These are phyloP conservation scores for Girardinichthys multiradiatus DNA, from an alignment of 2,113 vertebrate species.

Conservation along the genomic window DNA sequence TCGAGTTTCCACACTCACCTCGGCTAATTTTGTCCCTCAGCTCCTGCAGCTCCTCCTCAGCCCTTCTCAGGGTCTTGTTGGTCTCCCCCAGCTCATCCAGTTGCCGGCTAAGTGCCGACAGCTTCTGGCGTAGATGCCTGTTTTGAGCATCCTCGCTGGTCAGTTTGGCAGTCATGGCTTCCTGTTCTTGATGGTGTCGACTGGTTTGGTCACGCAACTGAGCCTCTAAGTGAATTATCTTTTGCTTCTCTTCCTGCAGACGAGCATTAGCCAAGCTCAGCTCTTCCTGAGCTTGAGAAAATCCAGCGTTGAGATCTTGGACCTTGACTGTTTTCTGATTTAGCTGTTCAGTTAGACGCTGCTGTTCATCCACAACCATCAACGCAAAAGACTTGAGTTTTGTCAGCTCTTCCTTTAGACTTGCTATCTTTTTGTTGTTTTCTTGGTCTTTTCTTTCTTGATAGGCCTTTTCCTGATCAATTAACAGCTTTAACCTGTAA, in stretches of 20 bases:
- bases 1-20: constrained; percentile 88
- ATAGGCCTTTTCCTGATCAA: constrained; percentile 88
- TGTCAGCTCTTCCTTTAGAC: constrained; percentile 90
- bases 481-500: constrained; percentile 91
- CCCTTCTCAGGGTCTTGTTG: constrained; percentile 90
- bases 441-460: constrained; percentile 90
- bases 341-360: constrained; percentile 88
- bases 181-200: constrained; percentile 86
- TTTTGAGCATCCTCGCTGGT: constrained; percentile 93
- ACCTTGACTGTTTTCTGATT: constrained; percentile 86
- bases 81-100: constrained; percentile 95
- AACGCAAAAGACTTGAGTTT: constrained; percentile 96
- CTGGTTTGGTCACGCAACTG: constrained; percentile 83
- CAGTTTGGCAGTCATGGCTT: constrained; percentile 91
- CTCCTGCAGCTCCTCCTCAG: constrained; percentile 95
- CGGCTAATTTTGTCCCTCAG: constrained; percentile 91
- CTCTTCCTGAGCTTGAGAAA: constrained; percentile 85
- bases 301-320: constrained; percentile 84
- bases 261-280: constrained; percentile 83
- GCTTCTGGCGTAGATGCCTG: constrained; percentile 89
- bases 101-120: constrained; percentile 90
- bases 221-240: constrained; percentile 85
- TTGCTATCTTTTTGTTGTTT: constrained; percentile 82
- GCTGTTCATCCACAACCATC: constrained; percentile 96
- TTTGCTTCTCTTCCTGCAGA: constrained; percentile 87